Percentiles rank a stretch among this genome's conserved stretches.
These are phyloP conservation scores for Drosophila aldrichi DNA, from an alignment of 2,888 invertebrate genomes.

Conservation along the genomic window DNA sequence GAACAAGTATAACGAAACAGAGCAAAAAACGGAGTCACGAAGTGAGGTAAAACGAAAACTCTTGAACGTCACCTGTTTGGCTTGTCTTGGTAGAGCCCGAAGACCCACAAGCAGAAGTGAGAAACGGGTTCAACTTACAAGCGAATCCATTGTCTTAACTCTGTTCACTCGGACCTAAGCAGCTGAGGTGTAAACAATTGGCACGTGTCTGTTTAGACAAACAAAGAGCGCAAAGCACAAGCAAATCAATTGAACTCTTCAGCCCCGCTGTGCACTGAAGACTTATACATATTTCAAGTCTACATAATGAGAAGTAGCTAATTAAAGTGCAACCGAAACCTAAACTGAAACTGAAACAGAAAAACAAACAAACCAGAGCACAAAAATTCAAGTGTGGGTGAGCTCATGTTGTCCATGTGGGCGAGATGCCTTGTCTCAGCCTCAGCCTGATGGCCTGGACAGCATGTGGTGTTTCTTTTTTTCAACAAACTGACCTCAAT, in stretches of 20 bases:
- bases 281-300: constrained; percentile 2
- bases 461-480: constrained; percentile 12
- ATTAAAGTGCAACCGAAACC: constrained; percentile 41
- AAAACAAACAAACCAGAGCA: neutral
- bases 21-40: constrained; percentile 16
- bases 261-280: constrained; percentile 20
- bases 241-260: constrained; percentile 51
- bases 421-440: constrained; percentile 35
- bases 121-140: constrained; percentile 47
- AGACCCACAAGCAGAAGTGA: constrained; percentile 68
- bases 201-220: constrained; percentile 50
- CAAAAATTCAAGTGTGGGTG: constrained; percentile 21
- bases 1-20: neutral
- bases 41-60: constrained; percentile 25
- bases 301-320: constrained; percentile 5
- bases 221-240: constrained; percentile 20
- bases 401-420: constrained; percentile 51
- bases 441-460: constrained; percentile 29
- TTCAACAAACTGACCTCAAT: constrained; percentile 44
- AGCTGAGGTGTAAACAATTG: constrained; percentile 45
- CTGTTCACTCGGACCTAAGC: constrained; percentile 18
- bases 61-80: constrained; percentile 57
- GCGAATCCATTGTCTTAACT: constrained; percentile 40
- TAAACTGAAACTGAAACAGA: constrained; percentile 18
- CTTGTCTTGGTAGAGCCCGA: constrained; percentile 36